These are phyloP conservation scores for Odontomyia ornata DNA, from an alignment of 2,888 invertebrate species.

Conservation along the genomic window DNA sequence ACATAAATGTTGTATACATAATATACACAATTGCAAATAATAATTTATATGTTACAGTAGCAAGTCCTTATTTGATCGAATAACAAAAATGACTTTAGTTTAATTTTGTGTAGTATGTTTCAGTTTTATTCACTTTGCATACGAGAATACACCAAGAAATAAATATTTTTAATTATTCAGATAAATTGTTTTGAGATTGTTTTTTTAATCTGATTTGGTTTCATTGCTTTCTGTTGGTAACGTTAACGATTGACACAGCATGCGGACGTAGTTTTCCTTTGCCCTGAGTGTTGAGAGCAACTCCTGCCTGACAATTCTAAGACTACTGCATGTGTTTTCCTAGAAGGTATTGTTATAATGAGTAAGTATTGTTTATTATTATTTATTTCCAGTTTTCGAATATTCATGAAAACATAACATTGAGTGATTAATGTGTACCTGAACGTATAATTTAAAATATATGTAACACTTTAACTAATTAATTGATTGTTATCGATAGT, in stretches of 20 bases:
- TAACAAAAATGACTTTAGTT: background rate
- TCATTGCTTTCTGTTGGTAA: background rate
- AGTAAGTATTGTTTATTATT: background rate
- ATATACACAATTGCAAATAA: background rate
- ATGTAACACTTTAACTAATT: no score
- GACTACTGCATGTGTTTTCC: background rate
- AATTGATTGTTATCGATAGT: no score
- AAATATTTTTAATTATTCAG: background rate
- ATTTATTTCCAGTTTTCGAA: no score
- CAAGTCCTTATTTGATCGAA: background rate
- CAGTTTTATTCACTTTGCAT: background rate
- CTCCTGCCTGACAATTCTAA: background rate
- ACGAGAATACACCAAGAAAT: background rate
- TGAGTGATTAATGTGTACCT: no score
- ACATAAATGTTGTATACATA: constrained; percentile 6
- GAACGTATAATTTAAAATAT: no score
- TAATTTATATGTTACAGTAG: background rate
- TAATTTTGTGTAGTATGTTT: constrained; percentile 18
- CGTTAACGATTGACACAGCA: constrained; percentile 1
- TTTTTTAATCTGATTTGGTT: background rate
- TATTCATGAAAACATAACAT: no score
- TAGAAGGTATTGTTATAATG: background rate
- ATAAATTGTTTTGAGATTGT: constrained; percentile 9
- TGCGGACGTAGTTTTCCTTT: background rate
- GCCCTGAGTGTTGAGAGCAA: background rate